Evolutionary conservation across 2,113 vertebrate genomes (phyloP).

Genomic region (Eptesicus fuscus): DNA sequence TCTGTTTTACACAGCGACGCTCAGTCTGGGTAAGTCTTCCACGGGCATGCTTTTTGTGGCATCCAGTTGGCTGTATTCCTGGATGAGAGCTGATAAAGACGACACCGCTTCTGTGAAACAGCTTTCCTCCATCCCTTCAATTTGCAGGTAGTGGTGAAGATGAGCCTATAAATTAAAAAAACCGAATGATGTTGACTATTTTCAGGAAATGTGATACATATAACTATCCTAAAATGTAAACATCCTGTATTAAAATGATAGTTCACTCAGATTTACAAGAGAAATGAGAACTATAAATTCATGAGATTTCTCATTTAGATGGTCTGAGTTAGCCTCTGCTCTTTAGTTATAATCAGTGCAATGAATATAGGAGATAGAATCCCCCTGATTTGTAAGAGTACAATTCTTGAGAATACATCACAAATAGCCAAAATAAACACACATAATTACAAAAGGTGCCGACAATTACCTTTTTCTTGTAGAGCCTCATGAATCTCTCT

Average conservation of each 20-base stretch:
- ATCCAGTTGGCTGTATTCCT: slow-evolving; percentile 91
- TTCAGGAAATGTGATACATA: neutral
- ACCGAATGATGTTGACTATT: neutral
- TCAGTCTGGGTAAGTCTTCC: slow-evolving; percentile 83
- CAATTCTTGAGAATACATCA: neutral
- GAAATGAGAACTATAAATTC: neutral
- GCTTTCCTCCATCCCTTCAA: slow-evolving; percentile 93
- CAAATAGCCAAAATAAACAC: neutral
- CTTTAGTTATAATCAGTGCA: neutral
- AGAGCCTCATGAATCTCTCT: slow-evolving; percentile 91
- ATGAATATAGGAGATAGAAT: neutral
- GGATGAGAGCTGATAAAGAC: slow-evolving; percentile 90
- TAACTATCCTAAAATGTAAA: neutral
- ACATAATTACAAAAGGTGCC: neutral
- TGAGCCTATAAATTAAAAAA: slow-evolving; percentile 87
- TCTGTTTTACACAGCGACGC: slow-evolving; percentile 83
- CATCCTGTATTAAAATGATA: neutral
- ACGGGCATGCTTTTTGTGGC: slow-evolving; percentile 78
- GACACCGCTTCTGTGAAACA: slow-evolving; percentile 88
- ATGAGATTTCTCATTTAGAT: neutral
- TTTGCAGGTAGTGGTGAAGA: slow-evolving; percentile 94
- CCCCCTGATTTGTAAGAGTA: neutral
- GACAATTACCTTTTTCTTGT: slow-evolving; percentile 91
- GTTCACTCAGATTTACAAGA: neutral
- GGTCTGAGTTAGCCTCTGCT: neutral